phyloP scores from a whole-genome alignment of 2,888 invertebrate species.

The Scrobipalpa costella region DNA sequence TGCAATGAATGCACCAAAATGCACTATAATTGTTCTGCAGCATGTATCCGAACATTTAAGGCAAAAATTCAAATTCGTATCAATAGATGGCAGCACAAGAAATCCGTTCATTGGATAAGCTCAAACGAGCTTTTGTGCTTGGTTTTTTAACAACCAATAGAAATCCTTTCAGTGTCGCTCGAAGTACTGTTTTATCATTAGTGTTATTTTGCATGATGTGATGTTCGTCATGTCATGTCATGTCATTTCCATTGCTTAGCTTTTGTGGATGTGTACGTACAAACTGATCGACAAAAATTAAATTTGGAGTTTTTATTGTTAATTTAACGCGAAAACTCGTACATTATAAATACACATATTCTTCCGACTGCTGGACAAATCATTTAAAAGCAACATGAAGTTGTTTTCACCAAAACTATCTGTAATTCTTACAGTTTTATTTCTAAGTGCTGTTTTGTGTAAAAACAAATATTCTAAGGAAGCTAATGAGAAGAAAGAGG shows the following conservation, averaged over 20 bases:
- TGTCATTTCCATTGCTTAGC: no score
- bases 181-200: neutral
- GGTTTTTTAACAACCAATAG: neutral
- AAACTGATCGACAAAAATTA: no score
- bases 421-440: conserved; percentile 35
- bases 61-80: neutral
- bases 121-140: neutral
- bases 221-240: neutral
- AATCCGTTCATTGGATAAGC: neutral
- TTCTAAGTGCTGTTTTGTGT: conserved; percentile 44
- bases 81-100: conserved; percentile 4
- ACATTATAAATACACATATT: neutral
- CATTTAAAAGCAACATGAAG: conserved; percentile 25
- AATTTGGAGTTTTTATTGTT: neutral
- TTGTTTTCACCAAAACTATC: neutral
- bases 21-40: no score
- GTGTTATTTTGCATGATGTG: neutral
- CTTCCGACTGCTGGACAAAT: neutral
- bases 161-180: neutral
- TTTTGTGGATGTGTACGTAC: no score
- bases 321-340: neutral
- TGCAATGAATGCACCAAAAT: no score
- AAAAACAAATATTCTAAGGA: conserved; percentile 85
- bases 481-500: conserved; percentile 70
- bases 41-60: neutral